phyloP scores from a whole-genome alignment of 2,797 vertebrate genomes.

The Lepus oiostolus region DNA sequence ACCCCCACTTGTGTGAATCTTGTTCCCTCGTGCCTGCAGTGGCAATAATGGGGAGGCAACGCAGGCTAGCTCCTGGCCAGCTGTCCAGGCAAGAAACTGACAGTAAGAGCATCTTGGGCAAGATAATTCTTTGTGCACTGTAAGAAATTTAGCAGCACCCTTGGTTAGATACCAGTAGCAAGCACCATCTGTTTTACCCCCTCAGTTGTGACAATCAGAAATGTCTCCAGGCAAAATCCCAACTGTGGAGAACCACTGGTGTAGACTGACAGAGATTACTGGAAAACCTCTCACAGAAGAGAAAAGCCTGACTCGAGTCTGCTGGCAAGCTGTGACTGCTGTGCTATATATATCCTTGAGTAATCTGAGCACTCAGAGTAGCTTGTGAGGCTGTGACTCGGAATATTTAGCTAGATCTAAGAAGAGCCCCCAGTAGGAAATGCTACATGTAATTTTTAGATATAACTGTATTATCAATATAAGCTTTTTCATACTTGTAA shows the following conservation, averaged over 20 bases:
- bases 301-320: background rate
- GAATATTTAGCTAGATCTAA: background rate
- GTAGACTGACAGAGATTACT: background rate
- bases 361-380: background rate
- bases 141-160: background rate
- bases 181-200: background rate
- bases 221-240: background rate
- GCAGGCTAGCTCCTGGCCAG: background rate
- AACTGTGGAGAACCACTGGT: background rate
- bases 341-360: background rate
- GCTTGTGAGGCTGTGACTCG: background rate
- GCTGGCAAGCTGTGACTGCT: background rate
- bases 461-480: slow-evolving; percentile 26
- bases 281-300: background rate
- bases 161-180: background rate
- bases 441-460: slow-evolving; percentile 18
- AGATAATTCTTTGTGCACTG: background rate
- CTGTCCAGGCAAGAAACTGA: background rate
- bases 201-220: background rate
- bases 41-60: background rate
- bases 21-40: background rate
- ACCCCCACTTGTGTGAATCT: background rate
- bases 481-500: slow-evolving; percentile 17
- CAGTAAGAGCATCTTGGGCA: background rate
- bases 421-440: background rate